Evolutionary conservation across 1,140 invertebrate species (phyloP).

Genomic region (Coelopa frigida): DNA sequence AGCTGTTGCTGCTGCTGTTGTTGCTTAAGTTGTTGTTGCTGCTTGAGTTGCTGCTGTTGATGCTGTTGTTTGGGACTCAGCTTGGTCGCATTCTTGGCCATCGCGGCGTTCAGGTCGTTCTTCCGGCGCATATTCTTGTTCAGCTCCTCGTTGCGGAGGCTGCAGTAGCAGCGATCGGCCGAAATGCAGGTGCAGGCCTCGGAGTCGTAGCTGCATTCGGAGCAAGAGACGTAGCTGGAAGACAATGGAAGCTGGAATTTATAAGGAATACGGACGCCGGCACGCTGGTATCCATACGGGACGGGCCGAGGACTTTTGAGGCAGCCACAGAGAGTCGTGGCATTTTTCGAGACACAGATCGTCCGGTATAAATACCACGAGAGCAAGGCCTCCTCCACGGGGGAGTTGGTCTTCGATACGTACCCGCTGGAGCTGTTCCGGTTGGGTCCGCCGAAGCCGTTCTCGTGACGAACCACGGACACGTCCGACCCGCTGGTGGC

Average conservation of each 20-base stretch:
- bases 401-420: conserved; percentile 11
- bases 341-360: no score
- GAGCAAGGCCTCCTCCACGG: no score
- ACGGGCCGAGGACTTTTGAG: not conserved
- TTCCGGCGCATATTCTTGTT: conserved; percentile 34
- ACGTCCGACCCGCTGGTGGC: conserved; percentile 43
- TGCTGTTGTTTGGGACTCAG: not conserved
- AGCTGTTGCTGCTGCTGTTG: not conserved
- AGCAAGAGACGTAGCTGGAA: conserved; percentile 68
- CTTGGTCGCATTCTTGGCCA: conserved; percentile 13
- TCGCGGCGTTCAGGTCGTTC: conserved; percentile 26
- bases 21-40: no score
- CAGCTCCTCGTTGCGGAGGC: conserved; percentile 46
- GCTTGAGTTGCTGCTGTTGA: conserved; percentile 10
- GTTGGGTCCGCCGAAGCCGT: conserved; percentile 49
- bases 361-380: no score
- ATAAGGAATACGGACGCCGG: not conserved
- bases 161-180: conserved; percentile 71
- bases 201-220: conserved; percentile 75
- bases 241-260: not conserved
- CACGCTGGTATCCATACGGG: not conserved
- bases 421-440: conserved; percentile 60
- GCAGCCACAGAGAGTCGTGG: no score
- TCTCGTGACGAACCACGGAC: conserved; percentile 35
- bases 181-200: conserved; percentile 68